A percentile compares a stretch with the other conserved stretches of the same genome.
phyloP scores from a whole-genome alignment of 2,797 vertebrate species.

The Acestrorhynchus altus region DNA sequence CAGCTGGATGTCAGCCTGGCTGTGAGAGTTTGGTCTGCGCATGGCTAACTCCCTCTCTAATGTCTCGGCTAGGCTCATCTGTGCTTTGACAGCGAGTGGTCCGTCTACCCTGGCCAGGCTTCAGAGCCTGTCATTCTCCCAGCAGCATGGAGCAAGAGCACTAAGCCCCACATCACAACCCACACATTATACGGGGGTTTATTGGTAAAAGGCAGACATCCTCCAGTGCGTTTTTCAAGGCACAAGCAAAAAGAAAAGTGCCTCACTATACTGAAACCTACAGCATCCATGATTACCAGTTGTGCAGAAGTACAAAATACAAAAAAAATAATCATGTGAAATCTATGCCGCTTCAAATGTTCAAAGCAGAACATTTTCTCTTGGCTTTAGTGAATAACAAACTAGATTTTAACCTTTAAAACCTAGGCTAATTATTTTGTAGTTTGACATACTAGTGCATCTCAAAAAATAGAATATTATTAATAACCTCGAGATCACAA shows the following conservation, averaged over 20 bases:
- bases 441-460: too few relatives aligned
- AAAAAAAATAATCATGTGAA: too few relatives aligned
- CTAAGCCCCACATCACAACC: constrained; percentile 1
- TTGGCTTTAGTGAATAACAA: too few relatives aligned
- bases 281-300: too few relatives aligned
- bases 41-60: constrained; percentile 51
- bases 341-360: too few relatives aligned
- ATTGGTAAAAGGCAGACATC: background rate
- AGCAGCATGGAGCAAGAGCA: constrained; percentile 46
- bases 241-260: background rate
- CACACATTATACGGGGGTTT: background rate
- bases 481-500: too few relatives aligned
- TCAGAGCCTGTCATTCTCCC: constrained; percentile 46
- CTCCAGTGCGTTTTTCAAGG: background rate
- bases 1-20: constrained; percentile 56
- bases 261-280: background rate
- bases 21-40: constrained; percentile 44
- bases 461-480: too few relatives aligned
- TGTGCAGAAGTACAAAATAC: too few relatives aligned
- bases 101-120: constrained; percentile 59
- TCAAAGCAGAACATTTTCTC: too few relatives aligned
- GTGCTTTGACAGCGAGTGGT: constrained; percentile 48
- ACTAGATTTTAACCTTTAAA: too few relatives aligned
- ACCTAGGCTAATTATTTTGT: too few relatives aligned
- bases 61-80: constrained; percentile 49